Percentiles rank a stretch among this genome's conserved stretches.
These are phyloP conservation scores for Polyommatus icarus DNA, from an alignment of 2,888 invertebrate genomes.

Conservation along the genomic window DNA sequence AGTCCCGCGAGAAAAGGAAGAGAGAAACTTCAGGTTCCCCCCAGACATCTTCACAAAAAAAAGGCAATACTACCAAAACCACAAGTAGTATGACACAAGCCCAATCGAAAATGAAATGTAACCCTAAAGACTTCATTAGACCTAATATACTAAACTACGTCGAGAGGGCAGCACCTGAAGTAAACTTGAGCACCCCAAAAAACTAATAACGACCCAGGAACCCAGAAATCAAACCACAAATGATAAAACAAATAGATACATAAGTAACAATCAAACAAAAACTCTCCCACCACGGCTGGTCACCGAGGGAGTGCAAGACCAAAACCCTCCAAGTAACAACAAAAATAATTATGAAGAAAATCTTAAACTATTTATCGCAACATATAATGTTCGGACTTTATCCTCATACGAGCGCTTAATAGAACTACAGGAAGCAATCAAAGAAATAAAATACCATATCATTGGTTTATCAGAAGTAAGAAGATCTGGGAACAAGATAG, in stretches of 20 bases:
- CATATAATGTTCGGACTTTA: slow-evolving; percentile 41
- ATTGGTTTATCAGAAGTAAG: slow-evolving; percentile 37
- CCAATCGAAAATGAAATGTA: slow-evolving; percentile 32
- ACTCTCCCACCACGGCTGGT: slow-evolving; percentile 43
- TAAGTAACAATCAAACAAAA: slow-evolving; percentile 5
- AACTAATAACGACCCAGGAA: slow-evolving; percentile 34
- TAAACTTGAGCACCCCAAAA: no score
- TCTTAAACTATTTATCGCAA: slow-evolving; percentile 21
- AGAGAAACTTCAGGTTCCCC: neutral
- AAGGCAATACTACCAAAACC: neutral
- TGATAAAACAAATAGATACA: slow-evolving; percentile 8
- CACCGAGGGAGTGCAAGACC: slow-evolving; percentile 35
- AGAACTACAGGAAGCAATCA: slow-evolving; percentile 38
- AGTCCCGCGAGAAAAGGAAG: neutral
- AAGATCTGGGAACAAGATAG: slow-evolving; percentile 33
- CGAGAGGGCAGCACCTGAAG: no score
- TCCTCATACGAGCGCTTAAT: slow-evolving; percentile 39
- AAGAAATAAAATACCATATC: slow-evolving; percentile 35
- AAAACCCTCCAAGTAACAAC: neutral
- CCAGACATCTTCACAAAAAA: neutral
- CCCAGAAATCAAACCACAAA: slow-evolving; percentile 27
- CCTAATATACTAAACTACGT: slow-evolving; percentile 40
- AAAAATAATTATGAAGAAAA: neutral
- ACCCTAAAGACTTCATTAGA: slow-evolving; percentile 41
- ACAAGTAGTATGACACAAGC: slow-evolving; percentile 25